Base-by-base conservation (phyloP, 2,888 invertebrate genomes). In the Caenorhabditis sp. region DNA sequence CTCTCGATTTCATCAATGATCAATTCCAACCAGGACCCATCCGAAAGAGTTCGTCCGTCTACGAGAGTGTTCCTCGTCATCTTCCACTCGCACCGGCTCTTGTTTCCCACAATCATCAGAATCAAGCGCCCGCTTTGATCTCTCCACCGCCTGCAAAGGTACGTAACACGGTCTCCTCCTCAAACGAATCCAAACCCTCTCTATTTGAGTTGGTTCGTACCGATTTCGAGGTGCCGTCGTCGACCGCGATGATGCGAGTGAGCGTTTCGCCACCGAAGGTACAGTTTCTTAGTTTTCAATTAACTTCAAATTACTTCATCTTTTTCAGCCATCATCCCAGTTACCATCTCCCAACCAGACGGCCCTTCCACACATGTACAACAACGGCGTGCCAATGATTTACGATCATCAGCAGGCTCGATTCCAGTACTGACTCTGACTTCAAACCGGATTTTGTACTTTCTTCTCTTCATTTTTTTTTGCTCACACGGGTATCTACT, bases 131-230 rank as follows among this genome's bases (percentile, higher is more conserved):
- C 8, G 26, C 61, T n/a, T 7, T 81, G 63, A 76, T 81, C 61
- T 75, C 81, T 6, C 81, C 81, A 8, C 81, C 75, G 2, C 81
- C 81, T 28, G 59, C 81, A 54, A 81, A 81, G 75, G 81, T 81
- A 59, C 41, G 75, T 66, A n/a, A 47, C 6, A 47, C 22, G 54
- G 14, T 54, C 10, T 54, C 26, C 10, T 54, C 26, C 24, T 24
- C 26, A 22, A 24, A 54, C 6, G 14, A 54, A 26, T 54, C 24
- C 24, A 14, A 24, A 26, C 26, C 61, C 26, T 47, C 26, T 10
- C 49, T 38, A 44, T 64, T 68, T 74, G 31, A 80, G 61, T 68
- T 80, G 68, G 80, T 64, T 16, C 72, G 72, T 44, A 26, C 72
- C 44, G 80, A 72, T 24, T 72, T 26, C 66, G 66, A 72, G 35